Conservation (phyloP, 2,113 vertebrate species). For the Pitta sordida region DNA sequence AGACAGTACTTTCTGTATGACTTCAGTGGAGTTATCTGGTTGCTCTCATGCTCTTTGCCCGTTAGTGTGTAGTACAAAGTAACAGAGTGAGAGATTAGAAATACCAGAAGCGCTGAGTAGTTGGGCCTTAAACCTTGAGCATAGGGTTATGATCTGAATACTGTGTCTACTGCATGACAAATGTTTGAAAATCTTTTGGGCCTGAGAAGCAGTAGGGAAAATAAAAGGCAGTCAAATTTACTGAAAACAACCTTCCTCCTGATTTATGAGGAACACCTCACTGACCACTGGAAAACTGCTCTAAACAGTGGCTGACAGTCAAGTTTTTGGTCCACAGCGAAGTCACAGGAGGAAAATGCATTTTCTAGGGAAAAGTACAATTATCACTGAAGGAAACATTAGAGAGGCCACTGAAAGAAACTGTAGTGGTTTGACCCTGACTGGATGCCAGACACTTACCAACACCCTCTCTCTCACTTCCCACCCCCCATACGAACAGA, state of each 20-base stretch:
- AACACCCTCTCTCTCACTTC: too few relatives aligned
- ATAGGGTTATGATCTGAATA: rapidly evolving
- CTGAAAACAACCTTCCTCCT: neutral
- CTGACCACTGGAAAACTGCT: neutral
- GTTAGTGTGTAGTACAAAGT: rapidly evolving
- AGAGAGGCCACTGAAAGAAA: neutral
- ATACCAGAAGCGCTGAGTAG: neutral
- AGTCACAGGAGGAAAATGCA: neutral
- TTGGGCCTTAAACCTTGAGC: neutral
- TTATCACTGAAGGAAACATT: neutral
- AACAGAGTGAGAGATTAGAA: neutral
- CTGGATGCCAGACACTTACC: too few relatives aligned
- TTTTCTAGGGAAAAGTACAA: neutral
- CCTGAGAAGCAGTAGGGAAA: neutral
- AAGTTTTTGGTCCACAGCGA: neutral
- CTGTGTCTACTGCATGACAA: neutral
- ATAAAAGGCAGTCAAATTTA: neutral
- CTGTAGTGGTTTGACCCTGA: too few relatives aligned
- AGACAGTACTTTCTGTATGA: neutral
- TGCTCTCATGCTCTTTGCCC: neutral
- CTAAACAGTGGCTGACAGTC: neutral
- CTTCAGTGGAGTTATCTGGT: neutral
- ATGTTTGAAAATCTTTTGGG: neutral
- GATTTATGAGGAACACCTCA: neutral
- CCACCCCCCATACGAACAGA: too few relatives aligned